phyloP scores from a whole-genome alignment of 2,888 invertebrate species.

The Cephus spinipes region DNA sequence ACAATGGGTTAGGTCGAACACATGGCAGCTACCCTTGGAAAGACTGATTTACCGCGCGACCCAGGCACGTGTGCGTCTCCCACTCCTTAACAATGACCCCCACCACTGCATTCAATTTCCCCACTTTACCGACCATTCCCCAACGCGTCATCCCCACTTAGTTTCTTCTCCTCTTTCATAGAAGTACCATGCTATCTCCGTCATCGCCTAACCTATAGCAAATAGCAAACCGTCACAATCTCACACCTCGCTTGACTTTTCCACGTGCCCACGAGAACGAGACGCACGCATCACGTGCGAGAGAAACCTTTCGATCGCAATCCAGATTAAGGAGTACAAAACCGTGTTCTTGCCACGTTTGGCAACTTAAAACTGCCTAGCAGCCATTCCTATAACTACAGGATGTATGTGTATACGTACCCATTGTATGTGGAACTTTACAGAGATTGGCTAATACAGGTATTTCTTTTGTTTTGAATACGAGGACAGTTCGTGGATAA shows the following conservation, averaged over 20 bases:
- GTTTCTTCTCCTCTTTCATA: not conserved
- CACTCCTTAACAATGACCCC: not conserved
- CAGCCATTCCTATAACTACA: not conserved
- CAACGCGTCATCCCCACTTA: not conserved
- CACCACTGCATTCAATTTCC: not conserved
- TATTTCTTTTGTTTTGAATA: not conserved
- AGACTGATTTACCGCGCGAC: not conserved
- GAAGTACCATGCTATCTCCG: not conserved
- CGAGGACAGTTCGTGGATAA: not conserved
- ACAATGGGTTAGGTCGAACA: not conserved
- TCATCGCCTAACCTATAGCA: not conserved
- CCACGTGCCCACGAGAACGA: not conserved
- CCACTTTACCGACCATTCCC: not conserved
- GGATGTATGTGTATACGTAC: not conserved
- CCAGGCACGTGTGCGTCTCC: not conserved
- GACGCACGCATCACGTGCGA: not conserved
- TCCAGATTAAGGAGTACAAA: not conserved
- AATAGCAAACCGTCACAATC: not conserved
- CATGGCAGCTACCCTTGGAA: not conserved
- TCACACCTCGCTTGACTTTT: not conserved
- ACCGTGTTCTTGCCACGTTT: not conserved
- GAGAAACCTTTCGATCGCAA: not conserved
- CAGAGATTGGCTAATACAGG: not conserved
- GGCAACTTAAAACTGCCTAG: not conserved
- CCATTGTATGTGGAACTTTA: not conserved